Percentiles rank a stretch among this genome's conserved stretches.
phyloP scores from a whole-genome alignment of 53 echinoderm and acorn worm genomes.

The Patiria pectinifera region DNA sequence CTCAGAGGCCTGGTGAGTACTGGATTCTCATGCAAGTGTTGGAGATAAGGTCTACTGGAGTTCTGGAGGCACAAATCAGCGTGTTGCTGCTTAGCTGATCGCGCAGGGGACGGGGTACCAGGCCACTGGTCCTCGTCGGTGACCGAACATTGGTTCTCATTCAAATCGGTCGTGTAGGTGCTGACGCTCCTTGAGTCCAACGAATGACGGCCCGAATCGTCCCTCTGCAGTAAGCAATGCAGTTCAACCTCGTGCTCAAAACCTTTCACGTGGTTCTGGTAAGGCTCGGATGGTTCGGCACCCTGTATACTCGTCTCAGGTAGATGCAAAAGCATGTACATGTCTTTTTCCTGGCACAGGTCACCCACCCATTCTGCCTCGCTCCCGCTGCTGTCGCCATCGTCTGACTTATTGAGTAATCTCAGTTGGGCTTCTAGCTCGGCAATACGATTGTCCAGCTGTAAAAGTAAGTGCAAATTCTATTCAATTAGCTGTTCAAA shows the following conservation, averaged over 20 bases:
- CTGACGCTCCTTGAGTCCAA: conserved; percentile 59
- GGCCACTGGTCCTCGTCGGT: conserved; percentile 7
- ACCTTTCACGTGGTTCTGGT: conserved; percentile 52
- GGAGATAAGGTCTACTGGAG: conserved; percentile 28
- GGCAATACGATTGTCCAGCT: conserved; percentile 92
- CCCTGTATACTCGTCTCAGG: conserved; percentile 94
- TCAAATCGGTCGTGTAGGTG: conserved; percentile 48
- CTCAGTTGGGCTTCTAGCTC: conserved; percentile 84
- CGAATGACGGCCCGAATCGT: conserved; percentile 71
- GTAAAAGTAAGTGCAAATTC: background rate
- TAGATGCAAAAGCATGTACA: conserved; percentile 88
- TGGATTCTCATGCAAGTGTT: conserved; percentile 58
- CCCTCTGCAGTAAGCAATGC: conserved; percentile 56
- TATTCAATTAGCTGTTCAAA: no score
- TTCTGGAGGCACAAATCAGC: conserved; percentile 59
- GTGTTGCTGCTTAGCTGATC: conserved; percentile 55
- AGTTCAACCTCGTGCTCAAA: conserved; percentile 62
- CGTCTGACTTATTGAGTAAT: conserved; percentile 67
- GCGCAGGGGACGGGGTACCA: conserved; percentile 41
- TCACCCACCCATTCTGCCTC: conserved; percentile 53
- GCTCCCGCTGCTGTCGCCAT: conserved; percentile 54
- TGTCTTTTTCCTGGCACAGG: conserved; percentile 59
- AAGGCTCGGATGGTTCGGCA: conserved; percentile 59
- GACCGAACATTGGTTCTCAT: conserved; percentile 23
- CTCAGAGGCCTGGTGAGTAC: background rate